Conservation (phyloP, 2,888 invertebrate species). For the Plagiodera versicolora region DNA sequence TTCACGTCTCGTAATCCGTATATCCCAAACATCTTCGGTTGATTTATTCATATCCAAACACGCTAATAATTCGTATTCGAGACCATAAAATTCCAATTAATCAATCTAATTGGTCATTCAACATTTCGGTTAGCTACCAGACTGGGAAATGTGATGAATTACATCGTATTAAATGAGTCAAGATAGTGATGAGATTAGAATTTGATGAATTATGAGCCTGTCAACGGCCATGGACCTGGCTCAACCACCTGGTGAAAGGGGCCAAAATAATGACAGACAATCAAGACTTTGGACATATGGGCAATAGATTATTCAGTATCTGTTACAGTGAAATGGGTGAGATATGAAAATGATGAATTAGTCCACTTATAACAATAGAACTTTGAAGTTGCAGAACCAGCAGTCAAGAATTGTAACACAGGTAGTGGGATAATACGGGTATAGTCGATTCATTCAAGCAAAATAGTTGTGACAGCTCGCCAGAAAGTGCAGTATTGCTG, state of each 20-base stretch:
- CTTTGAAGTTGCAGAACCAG: too few species aligned
- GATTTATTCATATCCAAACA: background rate
- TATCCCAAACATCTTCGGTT: too few species aligned
- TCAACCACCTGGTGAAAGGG: slow-evolving; percentile 37
- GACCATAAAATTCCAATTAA: background rate
- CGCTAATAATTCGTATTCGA: background rate
- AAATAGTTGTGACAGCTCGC: too few species aligned
- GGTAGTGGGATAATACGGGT: too few species aligned
- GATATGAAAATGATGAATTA: background rate
- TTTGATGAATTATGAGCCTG: slow-evolving; percentile 36
- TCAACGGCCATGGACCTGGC: slow-evolving; percentile 31
- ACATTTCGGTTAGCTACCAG: slow-evolving; percentile 23
- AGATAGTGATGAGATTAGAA: slow-evolving; percentile 35
- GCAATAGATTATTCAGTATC: background rate
- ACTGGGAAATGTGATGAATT: slow-evolving; percentile 31
- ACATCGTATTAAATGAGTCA: slow-evolving; percentile 29
- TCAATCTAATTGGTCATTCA: background rate
- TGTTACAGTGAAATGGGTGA: background rate
- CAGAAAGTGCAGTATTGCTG: too few species aligned
- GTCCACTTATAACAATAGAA: background rate
- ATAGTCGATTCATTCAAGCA: too few species aligned
- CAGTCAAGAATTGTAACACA: too few species aligned
- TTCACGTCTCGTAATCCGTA: too few species aligned
- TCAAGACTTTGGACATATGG: slow-evolving; percentile 22
- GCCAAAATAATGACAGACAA: slow-evolving; percentile 24